Percentiles rank a stretch among this genome's conserved stretches.
phyloP scores from a whole-genome alignment of 92 coral and sea anemone species.

The Anthopleura xanthogrammica region DNA sequence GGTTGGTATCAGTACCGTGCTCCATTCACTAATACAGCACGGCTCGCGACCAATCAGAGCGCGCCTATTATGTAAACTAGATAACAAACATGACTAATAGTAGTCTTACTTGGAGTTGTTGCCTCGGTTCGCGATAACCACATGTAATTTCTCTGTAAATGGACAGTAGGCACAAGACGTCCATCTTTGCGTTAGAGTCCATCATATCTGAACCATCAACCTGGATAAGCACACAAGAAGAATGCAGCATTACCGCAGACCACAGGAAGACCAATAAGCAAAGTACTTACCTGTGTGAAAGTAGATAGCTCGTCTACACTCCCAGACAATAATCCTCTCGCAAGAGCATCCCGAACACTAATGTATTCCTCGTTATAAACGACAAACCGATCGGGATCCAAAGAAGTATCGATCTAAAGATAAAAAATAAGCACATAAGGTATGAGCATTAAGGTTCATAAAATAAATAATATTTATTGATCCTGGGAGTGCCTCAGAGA shows the following conservation, averaged over 20 bases:
- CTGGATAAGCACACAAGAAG: not conserved
- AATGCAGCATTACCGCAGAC: not conserved
- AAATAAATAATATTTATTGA: not conserved
- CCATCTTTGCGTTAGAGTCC: slow-evolving; percentile 3
- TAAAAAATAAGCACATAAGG: not conserved
- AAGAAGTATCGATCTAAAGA: slow-evolving; percentile 42
- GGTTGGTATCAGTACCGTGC: too few relatives aligned
- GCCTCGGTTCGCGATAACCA: slow-evolving; percentile 16
- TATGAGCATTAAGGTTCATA: not conserved
- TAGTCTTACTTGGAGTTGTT: slow-evolving; percentile 7
- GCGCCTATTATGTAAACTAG: too few relatives aligned
- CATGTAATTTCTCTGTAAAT: slow-evolving; percentile 72
- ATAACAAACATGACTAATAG: not conserved
- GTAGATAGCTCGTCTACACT: slow-evolving; percentile 37
- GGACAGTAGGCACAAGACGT: slow-evolving; percentile 53
- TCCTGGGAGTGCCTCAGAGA: not conserved
- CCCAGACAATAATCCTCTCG: slow-evolving; percentile 47
- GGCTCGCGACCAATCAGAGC: too few relatives aligned
- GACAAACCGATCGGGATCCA: slow-evolving; percentile 64
- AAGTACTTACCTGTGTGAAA: slow-evolving; percentile 42
- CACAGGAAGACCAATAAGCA: not conserved
- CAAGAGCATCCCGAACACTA: slow-evolving; percentile 67
- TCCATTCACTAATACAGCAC: too few relatives aligned
- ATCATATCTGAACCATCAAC: not conserved
- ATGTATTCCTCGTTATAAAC: slow-evolving; percentile 61